phyloP scores from a whole-genome alignment of 2,888 invertebrate species.

The Orchesellides sinensis region DNA sequence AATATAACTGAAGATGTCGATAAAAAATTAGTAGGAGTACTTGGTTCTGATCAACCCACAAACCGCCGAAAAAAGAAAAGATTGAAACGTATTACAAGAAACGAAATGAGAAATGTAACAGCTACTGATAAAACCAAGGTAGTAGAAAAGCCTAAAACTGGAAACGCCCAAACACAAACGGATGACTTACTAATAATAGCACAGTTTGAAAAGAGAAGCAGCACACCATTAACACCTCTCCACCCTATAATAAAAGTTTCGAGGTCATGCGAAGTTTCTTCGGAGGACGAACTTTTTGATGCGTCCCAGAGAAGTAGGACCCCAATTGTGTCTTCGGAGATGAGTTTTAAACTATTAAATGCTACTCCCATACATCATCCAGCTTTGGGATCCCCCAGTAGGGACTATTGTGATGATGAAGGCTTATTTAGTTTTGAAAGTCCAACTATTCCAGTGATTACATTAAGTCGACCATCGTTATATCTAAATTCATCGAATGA shows the following conservation, averaged over 20 bases:
- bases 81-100: background rate
- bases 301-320: slow-evolving; percentile 26
- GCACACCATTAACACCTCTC: background rate
- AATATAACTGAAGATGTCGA: no score
- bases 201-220: background rate
- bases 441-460: slow-evolving; percentile 26
- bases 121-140: background rate
- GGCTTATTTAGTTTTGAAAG: slow-evolving; percentile 66
- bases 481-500: no score
- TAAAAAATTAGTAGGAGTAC: no score
- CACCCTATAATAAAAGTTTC: slow-evolving; percentile 37
- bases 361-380: slow-evolving; percentile 33
- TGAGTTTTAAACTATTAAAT: background rate
- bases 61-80: no score
- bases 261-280: slow-evolving; percentile 47
- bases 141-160: slow-evolving; percentile 39
- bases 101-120: background rate
- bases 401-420: slow-evolving; percentile 45
- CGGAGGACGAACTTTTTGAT: slow-evolving; percentile 51
- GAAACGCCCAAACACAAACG: slow-evolving; percentile 63
- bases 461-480: background rate
- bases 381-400: slow-evolving; percentile 55
- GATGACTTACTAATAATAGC: slow-evolving; percentile 14
- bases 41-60: no score
- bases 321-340: slow-evolving; percentile 11